Conservation (phyloP, 2,113 vertebrate species). For the Etia nguti region DNA sequence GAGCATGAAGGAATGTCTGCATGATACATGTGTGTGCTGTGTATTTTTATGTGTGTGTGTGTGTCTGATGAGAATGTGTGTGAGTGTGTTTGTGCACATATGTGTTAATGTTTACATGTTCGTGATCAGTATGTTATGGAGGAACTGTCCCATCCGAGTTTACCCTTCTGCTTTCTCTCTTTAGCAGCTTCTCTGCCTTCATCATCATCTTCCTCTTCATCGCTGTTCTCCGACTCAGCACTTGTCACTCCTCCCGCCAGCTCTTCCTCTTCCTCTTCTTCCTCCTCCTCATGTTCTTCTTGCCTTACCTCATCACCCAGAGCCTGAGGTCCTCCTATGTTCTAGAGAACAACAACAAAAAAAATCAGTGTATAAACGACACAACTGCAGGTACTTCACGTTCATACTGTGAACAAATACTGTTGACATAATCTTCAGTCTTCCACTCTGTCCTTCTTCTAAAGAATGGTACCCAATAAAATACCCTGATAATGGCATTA, state of each 20-base stretch:
- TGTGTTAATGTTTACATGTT: slow-evolving; percentile 1
- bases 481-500: not conserved
- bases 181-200: slow-evolving; percentile 64
- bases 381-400: not conserved
- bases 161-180: slow-evolving; percentile 52
- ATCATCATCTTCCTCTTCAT: slow-evolving; percentile 78
- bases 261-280: slow-evolving; percentile 78
- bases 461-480: not conserved
- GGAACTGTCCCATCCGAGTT: slow-evolving; percentile 88
- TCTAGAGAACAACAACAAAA: slow-evolving; percentile 24
- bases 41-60: not conserved
- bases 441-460: not conserved
- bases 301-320: slow-evolving; percentile 28
- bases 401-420: not conserved
- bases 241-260: slow-evolving; percentile 82
- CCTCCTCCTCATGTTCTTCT: slow-evolving; percentile 67
- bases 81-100: not conserved
- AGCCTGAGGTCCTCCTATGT: slow-evolving; percentile 45
- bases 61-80: not conserved
- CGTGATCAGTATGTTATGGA: slow-evolving; percentile 80
- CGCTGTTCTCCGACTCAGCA: slow-evolving; percentile 85
- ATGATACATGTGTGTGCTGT: not conserved
- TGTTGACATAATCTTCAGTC: not conserved
- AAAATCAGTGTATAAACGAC: not conserved
- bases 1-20: not conserved